Conservation (phyloP, 1,140 invertebrate genomes). For the Leptestheria dahalacensis region DNA sequence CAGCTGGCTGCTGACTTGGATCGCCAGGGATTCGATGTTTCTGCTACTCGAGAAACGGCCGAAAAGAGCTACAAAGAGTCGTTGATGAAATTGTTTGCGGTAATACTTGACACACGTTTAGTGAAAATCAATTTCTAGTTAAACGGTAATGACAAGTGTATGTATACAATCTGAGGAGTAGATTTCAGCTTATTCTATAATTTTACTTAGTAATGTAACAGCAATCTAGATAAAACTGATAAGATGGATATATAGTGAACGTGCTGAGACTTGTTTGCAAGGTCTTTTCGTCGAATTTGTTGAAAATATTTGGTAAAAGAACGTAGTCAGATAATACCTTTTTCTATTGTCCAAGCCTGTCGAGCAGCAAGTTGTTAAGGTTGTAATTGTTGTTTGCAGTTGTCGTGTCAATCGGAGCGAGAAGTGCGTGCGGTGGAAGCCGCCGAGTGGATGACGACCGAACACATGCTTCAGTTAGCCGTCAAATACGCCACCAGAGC, state of each 20-base stretch:
- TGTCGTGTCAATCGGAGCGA: conserved; percentile 62
- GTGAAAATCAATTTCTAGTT: no score
- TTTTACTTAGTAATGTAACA: no score
- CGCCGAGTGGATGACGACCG: conserved; percentile 61
- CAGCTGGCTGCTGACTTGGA: conserved; percentile 10
- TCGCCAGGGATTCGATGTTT: conserved; percentile 24
- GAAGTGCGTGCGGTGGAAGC: conserved; percentile 75
- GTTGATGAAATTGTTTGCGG: conserved; percentile 79
- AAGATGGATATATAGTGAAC: conserved; percentile 15
- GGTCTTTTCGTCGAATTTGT: no score
- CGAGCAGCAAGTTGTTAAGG: no score
- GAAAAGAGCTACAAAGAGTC: conserved; percentile 50
- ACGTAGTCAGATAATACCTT: not conserved
- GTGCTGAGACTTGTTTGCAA: no score
- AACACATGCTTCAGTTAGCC: conserved; percentile 60
- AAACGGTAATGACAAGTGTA: no score
- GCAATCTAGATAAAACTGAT: no score
- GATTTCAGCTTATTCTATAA: no score
- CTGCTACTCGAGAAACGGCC: conserved; percentile 36
- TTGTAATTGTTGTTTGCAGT: conserved; percentile 33
- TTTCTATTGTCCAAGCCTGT: no score
- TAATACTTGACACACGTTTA: conserved; percentile 35
- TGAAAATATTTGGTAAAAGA: conserved; percentile 1
- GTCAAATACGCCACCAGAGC: conserved; percentile 70
- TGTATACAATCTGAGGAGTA: no score